Evolutionary conservation across 35 echinoderm and acorn worm species (phyloP), one percentile per base, ranked within the genome.

Genomic region (Amphiura filiformis): DNA sequence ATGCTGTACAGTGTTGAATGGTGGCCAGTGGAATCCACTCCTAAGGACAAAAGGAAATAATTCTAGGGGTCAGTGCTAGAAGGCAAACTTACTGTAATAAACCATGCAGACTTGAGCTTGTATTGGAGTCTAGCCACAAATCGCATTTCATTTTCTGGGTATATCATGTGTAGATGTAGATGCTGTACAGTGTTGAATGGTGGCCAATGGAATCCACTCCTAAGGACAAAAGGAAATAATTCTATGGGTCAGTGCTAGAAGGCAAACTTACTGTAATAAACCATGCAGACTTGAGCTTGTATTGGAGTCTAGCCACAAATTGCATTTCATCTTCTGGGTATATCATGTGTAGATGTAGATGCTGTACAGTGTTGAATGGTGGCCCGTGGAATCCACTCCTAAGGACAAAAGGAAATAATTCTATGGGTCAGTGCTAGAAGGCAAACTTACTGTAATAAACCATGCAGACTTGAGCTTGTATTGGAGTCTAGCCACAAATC

Each of bases 301-400:
- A 93, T 5, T 83, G 38, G n/a, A 56, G 34, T 56, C 80, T 83
- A 70, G 81, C 84, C 32, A 97, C 34, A 17, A 97, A 75, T 11
- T 40, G 75, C 87, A 97, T 97, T 31, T 87, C 84, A 35, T 35
- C 76, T 15, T 38, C 75, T 79, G 87, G 91, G 34, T 89, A 90
- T 20, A 93, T 77, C 0, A 93, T 89, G 52, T 97, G 94, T 12
- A 97, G 90, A 37, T 97, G 94, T 28, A 97, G 91, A 82, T 97
- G 94, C 11, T 97, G 91, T 20, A 97, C 80, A 79, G 77, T 90
- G 57, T 93, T 79, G 30, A 97, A 90, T 56, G 94, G 94, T 35
- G 94, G 91, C 90, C 91, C 89, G 39, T 97, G 94, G 39, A 97
- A 97, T 15, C 94, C 94, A 86, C 65, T 78, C 38, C 94, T 97